Percentiles rank a stretch among this genome's conserved stretches.
Conservation (phyloP, 2,797 vertebrate genomes). For the Clarias pachynema region DNA sequence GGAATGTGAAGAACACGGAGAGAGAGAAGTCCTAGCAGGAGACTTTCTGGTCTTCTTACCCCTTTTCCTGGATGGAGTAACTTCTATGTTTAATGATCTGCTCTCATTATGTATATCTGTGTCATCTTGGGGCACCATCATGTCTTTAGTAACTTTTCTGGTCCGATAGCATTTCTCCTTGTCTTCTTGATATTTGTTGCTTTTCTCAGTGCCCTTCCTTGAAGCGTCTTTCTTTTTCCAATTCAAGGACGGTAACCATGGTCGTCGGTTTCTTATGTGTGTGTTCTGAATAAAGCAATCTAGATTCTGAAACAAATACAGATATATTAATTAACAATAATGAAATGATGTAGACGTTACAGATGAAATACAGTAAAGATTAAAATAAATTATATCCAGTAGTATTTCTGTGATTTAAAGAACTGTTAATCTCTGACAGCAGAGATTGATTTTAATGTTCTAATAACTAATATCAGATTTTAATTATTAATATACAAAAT, state of each 20-base stretch:
- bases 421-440: too few relatives aligned
- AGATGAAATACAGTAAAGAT: not conserved
- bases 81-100: not conserved
- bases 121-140: not conserved
- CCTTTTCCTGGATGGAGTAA: not conserved
- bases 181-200: not conserved
- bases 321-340: not conserved
- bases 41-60: not conserved
- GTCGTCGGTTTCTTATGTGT: not conserved
- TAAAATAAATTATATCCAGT: too few relatives aligned
- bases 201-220: not conserved
- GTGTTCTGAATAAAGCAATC: slow-evolving; percentile 6
- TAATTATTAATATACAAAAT: too few relatives aligned
- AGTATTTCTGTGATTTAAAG: too few relatives aligned
- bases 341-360: not conserved
- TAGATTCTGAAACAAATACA: slow-evolving; percentile 40
- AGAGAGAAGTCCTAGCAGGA: not conserved
- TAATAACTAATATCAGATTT: too few relatives aligned
- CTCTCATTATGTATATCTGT: not conserved
- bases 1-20: not conserved
- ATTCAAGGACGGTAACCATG: slow-evolving; percentile 21
- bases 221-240: not conserved
- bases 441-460: too few relatives aligned
- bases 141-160: not conserved
- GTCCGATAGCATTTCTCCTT: not conserved